A percentile compares a stretch with the other conserved stretches of the same genome.
phyloP scores from a whole-genome alignment of 2,113 vertebrate species.

The Upupa epops region DNA sequence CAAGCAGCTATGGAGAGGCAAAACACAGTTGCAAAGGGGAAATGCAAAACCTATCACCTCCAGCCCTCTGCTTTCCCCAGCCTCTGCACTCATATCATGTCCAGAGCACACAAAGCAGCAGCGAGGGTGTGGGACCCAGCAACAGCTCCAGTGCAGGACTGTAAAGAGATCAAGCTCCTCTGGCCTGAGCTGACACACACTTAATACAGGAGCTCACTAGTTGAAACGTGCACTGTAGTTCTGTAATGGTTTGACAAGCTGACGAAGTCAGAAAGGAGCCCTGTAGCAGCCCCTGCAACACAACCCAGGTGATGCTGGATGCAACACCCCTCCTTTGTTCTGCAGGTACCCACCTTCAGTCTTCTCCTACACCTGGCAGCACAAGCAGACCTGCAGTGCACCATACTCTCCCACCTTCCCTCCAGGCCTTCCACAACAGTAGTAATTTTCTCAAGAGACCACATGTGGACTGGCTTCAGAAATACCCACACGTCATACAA shows the following conservation, averaged over 20 bases:
- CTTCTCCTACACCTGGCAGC: not conserved
- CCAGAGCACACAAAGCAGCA: not conserved
- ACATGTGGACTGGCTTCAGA: not conserved
- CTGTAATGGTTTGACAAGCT: too few species aligned
- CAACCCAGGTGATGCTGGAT: fast-evolving
- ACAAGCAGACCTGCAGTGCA: fast-evolving
- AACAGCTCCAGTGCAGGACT: fast-evolving
- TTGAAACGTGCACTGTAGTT: fast-evolving
- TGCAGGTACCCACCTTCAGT: not conserved
- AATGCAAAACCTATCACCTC: not conserved
- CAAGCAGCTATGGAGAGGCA: not conserved
- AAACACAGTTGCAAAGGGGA: not conserved
- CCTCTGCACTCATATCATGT: not conserved
- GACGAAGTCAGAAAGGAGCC: not conserved
- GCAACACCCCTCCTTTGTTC: not conserved
- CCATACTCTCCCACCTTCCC: not conserved
- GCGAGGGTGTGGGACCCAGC: fast-evolving
- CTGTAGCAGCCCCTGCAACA: not conserved
- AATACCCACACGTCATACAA: not conserved
- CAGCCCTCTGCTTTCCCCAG: not conserved
- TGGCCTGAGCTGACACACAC: not conserved
- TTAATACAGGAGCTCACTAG: fast-evolving
- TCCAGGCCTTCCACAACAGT: not conserved
- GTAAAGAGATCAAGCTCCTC: not conserved
- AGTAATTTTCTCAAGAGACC: not conserved